These are phyloP conservation scores for Scarus forsteni DNA, from an alignment of 2,797 vertebrate genomes.

Conservation along the genomic window DNA sequence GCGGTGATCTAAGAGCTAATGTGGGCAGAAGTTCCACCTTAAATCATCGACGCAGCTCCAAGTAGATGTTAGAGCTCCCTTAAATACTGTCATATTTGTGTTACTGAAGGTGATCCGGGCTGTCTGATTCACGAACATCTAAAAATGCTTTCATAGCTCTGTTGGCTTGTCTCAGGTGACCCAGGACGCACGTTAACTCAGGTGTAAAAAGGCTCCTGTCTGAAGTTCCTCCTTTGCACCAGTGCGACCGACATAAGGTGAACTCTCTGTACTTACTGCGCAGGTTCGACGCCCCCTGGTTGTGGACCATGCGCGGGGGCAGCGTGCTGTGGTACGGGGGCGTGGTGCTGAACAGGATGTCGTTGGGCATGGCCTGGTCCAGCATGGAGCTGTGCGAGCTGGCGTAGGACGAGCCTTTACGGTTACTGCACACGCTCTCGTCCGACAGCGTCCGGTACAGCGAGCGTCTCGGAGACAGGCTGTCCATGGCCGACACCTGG, in stretches of 20 bases:
- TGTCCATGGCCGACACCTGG: slow-evolving; percentile 88
- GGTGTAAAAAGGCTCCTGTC: neutral
- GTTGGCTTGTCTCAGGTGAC: neutral
- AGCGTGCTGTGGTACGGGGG: slow-evolving; percentile 93
- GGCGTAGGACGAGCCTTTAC: slow-evolving; percentile 90
- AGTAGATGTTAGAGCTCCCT: no score
- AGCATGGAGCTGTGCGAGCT: slow-evolving; percentile 94
- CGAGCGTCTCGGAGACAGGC: slow-evolving; percentile 88
- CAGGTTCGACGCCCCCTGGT: slow-evolving; percentile 88
- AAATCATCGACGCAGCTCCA: no score
- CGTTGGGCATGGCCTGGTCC: slow-evolving; percentile 93
- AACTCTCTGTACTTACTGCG: slow-evolving; percentile 87
- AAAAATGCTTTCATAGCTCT: neutral
- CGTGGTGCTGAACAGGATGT: slow-evolving; percentile 97
- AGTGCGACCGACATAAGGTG: neutral
- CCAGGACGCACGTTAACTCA: neutral
- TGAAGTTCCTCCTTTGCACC: neutral
- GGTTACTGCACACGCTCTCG: slow-evolving; percentile 94
- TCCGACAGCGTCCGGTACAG: slow-evolving; percentile 95
- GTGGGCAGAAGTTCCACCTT: no score
- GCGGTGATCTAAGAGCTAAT: no score
- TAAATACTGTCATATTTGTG: no score
- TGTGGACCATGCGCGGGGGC: slow-evolving; percentile 89
- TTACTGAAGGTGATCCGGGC: no score
- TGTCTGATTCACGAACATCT: no score